Conservation (phyloP, 1,140 invertebrate genomes). For the Spodoptera litura region DNA sequence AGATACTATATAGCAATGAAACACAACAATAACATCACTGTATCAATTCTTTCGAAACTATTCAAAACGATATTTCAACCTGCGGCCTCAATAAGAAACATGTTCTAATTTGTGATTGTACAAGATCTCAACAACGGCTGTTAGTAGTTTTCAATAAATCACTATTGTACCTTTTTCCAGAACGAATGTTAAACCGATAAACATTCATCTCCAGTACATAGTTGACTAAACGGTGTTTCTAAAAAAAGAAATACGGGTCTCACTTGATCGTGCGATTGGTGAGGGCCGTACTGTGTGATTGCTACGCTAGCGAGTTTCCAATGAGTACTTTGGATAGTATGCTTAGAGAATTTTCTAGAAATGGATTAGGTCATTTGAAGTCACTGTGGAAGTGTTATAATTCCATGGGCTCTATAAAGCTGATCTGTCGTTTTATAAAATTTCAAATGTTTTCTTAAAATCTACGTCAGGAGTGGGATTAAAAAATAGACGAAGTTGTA, state of each 20-base stretch:
- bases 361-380: background rate
- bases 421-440: no score
- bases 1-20: background rate
- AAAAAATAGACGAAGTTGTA: no score
- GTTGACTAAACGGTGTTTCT: conserved; percentile 62
- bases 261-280: conserved; percentile 51
- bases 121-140: conserved; percentile 36
- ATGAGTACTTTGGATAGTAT: background rate
- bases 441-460: no score
- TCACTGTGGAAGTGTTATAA: no score
- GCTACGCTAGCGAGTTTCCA: conserved; percentile 21
- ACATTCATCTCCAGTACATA: conserved; percentile 64
- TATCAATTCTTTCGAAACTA: background rate
- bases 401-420: no score
- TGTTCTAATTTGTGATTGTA: conserved; percentile 29
- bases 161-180: conserved; percentile 52
- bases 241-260: conserved; percentile 62
- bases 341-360: background rate
- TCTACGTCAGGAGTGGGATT: no score
- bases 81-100: conserved; percentile 2
- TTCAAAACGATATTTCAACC: conserved; percentile 17
- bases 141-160: conserved; percentile 51
- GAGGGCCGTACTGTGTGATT: conserved; percentile 31
- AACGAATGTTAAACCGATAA: conserved; percentile 62
- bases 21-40: background rate